Evolutionary conservation across 2,113 vertebrate species (phyloP).

Genomic region (Phyllopteryx taeniolatus): DNA sequence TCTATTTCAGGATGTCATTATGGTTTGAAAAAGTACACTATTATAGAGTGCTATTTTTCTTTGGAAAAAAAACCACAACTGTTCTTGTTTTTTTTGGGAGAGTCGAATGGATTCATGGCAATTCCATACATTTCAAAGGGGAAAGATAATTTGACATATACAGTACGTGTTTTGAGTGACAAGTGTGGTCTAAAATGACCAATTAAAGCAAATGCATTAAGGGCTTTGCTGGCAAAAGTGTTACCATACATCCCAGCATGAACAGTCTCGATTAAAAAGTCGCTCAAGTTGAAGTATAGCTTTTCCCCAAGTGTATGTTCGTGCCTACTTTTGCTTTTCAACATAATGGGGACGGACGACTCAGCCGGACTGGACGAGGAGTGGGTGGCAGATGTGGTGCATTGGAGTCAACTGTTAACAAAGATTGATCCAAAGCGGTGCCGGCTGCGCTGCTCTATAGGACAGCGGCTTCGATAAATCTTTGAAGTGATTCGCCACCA

Average conservation of each 20-base stretch:
- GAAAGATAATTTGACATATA: too few relatives aligned
- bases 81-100: too few relatives aligned
- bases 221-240: conserved; percentile 1
- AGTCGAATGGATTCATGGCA: too few relatives aligned
- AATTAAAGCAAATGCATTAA: background rate
- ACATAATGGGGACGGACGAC: conserved; percentile 18
- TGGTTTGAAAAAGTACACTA: too few relatives aligned
- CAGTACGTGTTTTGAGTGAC: too few relatives aligned
- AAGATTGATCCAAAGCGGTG: conserved; percentile 47
- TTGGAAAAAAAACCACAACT: too few relatives aligned
- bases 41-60: too few relatives aligned
- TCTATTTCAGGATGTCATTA: too few relatives aligned
- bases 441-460: conserved; percentile 23
- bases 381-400: conserved; percentile 24
- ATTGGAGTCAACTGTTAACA: conserved; percentile 43
- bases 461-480: conserved; percentile 47
- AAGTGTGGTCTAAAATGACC: too few relatives aligned
- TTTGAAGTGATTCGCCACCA: conserved; percentile 26
- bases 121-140: too few relatives aligned
- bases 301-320: conserved; percentile 16
- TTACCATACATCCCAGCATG: background rate
- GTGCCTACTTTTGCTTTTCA: conserved; percentile 13
- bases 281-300: conserved; percentile 3
- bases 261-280: conserved; percentile 2
- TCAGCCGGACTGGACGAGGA: conserved; percentile 12